Percentiles rank a stretch among this genome's conserved stretches.
These are phyloP conservation scores for Antheraea yamamai DNA, from an alignment of 2,888 invertebrate species.

Conservation along the genomic window DNA sequence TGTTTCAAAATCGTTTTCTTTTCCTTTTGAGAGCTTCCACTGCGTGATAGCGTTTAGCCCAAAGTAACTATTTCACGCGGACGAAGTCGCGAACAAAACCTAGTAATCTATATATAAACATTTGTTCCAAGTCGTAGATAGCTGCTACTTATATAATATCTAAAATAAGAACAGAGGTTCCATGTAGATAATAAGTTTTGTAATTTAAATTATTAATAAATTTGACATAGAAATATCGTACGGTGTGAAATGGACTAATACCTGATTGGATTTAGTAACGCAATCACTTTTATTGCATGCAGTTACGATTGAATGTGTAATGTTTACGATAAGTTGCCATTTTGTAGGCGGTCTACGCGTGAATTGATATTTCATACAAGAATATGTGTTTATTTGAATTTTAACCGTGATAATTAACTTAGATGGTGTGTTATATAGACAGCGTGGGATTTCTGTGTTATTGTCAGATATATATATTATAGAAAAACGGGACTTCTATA, in stretches of 20 bases:
- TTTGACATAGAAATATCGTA: slow-evolving; percentile 21
- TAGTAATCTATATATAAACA: too few relatives aligned
- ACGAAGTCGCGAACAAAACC: too few relatives aligned
- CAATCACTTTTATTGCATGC: slow-evolving; percentile 50
- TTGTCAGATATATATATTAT: not conserved
- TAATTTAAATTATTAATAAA: not conserved
- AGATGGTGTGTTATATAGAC: not conserved
- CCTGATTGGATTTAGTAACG: slow-evolving; percentile 46
- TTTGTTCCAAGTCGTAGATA: too few relatives aligned
- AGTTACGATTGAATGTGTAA: slow-evolving; percentile 50
- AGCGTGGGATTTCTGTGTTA: not conserved
- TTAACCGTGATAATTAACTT: slow-evolving; percentile 5
- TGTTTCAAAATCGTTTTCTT: too few relatives aligned
- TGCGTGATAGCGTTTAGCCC: too few relatives aligned
- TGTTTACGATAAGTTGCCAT: slow-evolving; percentile 20
- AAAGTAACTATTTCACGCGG: too few relatives aligned
- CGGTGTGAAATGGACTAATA: slow-evolving; percentile 15
- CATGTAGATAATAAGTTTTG: too few relatives aligned
- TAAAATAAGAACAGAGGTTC: too few relatives aligned
- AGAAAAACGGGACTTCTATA: not conserved
- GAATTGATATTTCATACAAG: slow-evolving; percentile 4
- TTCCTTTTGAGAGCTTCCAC: too few relatives aligned
- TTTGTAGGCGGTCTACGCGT: slow-evolving; percentile 17
- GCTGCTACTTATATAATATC: too few relatives aligned
- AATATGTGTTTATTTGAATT: slow-evolving; percentile 1